Evolutionary conservation across 2,113 vertebrate species (phyloP), one percentile per base, ranked within the genome.

Genomic region (Lophura nycthemera): DNA sequence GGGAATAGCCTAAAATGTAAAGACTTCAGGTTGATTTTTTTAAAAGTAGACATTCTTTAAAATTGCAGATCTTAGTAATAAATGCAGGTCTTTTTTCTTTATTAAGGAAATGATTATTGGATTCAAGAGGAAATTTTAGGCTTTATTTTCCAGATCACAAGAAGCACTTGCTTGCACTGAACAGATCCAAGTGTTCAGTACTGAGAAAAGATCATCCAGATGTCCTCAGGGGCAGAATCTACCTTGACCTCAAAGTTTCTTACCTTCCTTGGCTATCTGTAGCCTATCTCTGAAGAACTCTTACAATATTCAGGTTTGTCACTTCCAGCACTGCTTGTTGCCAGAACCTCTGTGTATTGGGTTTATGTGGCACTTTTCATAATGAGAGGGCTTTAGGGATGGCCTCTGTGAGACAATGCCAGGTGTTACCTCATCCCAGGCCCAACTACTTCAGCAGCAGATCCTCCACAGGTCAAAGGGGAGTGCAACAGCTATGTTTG

Each of bases 341-440:
- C 7, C 66, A 69, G 17, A 48, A 54, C 1, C 11, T 21, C 40
- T 60, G n/a, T 43, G 20, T 70, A 7, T 10, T 64, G 32, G 38
- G 17, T 16, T 71, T 75, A 25, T 8, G 5, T 52, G 34, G 38
- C 47, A 69, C 6, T 34, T 72, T 67, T 42, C 7, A 16, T 54
- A 50, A 12, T 0, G 4, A 2, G 8, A 60, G 21, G 13, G 12
- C 63, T 86, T 34, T 29, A 36, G 18, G 20, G 18, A 2, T 72
- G 29, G 3, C 54, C 32, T 24, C 29, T 69, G 1, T 56, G n/a
- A 42, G 47, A 42, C 38, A 4, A 45, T 29, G 5, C 34, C 22
- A 18, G 50, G n/a, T n/a, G 13, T 24, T 64, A 42, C 34, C 17
- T 38, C 67, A 9, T 75, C 40, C 3, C 0, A 32, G 42, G 30